Base-by-base conservation (phyloP, 2,113 vertebrate genomes). In the Myrmecophaga tridactyla region DNA sequence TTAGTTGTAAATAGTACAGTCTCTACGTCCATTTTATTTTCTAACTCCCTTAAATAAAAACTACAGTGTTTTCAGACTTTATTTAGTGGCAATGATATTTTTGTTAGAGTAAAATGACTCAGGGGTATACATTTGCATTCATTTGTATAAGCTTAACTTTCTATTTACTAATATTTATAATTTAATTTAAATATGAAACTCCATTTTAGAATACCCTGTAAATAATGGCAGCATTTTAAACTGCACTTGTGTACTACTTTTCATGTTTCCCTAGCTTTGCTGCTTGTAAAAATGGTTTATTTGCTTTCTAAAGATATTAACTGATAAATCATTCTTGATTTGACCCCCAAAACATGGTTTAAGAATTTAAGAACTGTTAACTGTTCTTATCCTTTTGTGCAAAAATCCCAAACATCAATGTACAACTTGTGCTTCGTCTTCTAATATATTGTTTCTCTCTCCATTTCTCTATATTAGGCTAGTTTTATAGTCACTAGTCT, bases 331-430 rank as follows among this genome's bases (percentile, higher is more conserved):
- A 69, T 51, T 92, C 56, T 72, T 43, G 51, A 65, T 58, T 84
- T 85, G 29, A 89, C 41, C 46, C 82, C 51, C 18, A 36, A 53
- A 86, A 9, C 27, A 18, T 18, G 25, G 27, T 69, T 92, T 43
- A 94, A 41, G 41, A 94, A 81, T 69, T 92, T 43, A 94, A 41
- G 41, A 94, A 81, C 69, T 78, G 36, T 0, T 70, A 70, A 78
- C 12, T 31, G 17, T 53, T 80, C 58, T 67, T 62, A 46, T 21
- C 8, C 51, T 85, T 75, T 77, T 82, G 31, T 31, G 78, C 67
- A 77, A 62, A 75, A 80, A 51, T 85, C 70, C 80, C 36, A 77
- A 0, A 8, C 43, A 34, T 76, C n/a, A 12, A 11, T 88, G 20
- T 81, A 41, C 70, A 56, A 29, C 29, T 34, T 56, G 11, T 36